A percentile compares a stretch with the other conserved stretches of the same genome.
These are phyloP conservation scores for Virgularia gustaviana DNA, from an alignment of 92 coral and sea anemone genomes.

Conservation along the genomic window DNA sequence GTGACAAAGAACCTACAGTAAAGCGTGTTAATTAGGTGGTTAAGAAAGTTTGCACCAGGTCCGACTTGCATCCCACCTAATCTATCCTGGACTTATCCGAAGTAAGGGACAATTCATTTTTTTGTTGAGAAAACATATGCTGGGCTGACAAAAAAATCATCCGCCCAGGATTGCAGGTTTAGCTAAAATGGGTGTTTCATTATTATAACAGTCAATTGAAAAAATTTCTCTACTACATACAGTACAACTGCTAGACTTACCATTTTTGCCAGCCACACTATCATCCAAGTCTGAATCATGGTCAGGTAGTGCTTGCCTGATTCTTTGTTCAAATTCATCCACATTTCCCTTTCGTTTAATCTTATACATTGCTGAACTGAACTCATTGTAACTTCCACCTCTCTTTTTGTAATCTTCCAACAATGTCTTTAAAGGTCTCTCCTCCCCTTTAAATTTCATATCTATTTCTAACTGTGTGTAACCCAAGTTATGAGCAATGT, in stretches of 20 bases:
- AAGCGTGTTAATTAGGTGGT: neutral
- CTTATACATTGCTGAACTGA: slow-evolving; percentile 77
- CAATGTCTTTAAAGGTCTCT: slow-evolving; percentile 69
- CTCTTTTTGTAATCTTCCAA: slow-evolving; percentile 79
- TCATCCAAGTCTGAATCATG: neutral
- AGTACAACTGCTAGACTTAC: slow-evolving; percentile 19
- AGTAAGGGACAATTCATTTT: too few species aligned
- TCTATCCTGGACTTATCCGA: neutral
- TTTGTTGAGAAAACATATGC: too few species aligned
- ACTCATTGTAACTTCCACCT: slow-evolving; percentile 83
- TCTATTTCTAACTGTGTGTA: slow-evolving; percentile 77
- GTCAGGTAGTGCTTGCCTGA: neutral
- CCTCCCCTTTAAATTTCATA: slow-evolving; percentile 53
- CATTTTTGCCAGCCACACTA: neutral
- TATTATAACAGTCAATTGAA: too few species aligned
- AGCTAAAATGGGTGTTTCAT: too few species aligned
- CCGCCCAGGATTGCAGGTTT: too few species aligned
- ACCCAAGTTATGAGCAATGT: slow-evolving; percentile 74
- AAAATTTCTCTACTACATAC: too few species aligned
- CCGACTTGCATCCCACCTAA: neutral
- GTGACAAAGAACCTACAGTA: slow-evolving; percentile 32
- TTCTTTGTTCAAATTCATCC: slow-evolving; percentile 3
- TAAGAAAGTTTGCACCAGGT: neutral
- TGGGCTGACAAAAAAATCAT: too few species aligned
- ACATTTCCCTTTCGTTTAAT: slow-evolving; percentile 51